Evolutionary conservation across 2,888 invertebrate species (phyloP).

Genomic region (Tachina grossa): DNA sequence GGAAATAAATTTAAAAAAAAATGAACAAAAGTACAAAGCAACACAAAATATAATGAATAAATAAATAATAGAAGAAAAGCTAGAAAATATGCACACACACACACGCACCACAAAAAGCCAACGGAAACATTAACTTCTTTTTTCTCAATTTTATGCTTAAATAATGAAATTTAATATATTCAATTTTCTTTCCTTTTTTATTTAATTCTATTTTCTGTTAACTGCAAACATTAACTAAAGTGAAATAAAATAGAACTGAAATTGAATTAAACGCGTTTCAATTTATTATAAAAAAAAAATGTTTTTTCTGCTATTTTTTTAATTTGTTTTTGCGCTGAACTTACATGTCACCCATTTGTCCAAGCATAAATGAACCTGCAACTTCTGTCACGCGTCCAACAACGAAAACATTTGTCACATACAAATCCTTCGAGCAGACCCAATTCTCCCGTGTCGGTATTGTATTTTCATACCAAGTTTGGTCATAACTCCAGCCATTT

Average conservation of each 20-base stretch:
- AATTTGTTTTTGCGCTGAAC: conserved; percentile 72
- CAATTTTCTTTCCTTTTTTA: conserved; percentile 30
- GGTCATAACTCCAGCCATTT: conserved; percentile 85
- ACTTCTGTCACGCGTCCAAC: conserved; percentile 84
- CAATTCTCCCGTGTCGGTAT: conserved; percentile 84
- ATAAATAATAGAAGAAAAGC: conserved; percentile 59
- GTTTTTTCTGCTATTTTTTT: conserved; percentile 12
- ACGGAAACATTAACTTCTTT: conserved; percentile 58
- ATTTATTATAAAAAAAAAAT: not conserved
- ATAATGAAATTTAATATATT: conserved; percentile 68
- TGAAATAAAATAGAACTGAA: conserved; percentile 34
- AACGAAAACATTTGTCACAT: conserved; percentile 84
- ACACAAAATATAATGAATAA: conserved; percentile 59
- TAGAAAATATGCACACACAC: conserved; percentile 43
- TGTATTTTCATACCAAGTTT: conserved; percentile 84
- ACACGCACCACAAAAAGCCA: not conserved
- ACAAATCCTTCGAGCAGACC: conserved; percentile 84
- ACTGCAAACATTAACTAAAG: conserved; percentile 43
- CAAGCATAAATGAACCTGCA: conserved; percentile 84
- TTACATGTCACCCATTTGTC: conserved; percentile 85
- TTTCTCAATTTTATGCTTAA: conserved; percentile 68
- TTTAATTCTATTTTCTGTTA: conserved; percentile 56
- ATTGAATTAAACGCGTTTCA: conserved; percentile 48
- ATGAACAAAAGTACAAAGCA: conserved; percentile 47
- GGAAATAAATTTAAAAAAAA: conserved; percentile 59